Percentiles rank a stretch among this genome's conserved stretches.
Evolutionary conservation across 2,797 vertebrate genomes (phyloP).

Genomic region (Hypotaenidia okinawae): DNA sequence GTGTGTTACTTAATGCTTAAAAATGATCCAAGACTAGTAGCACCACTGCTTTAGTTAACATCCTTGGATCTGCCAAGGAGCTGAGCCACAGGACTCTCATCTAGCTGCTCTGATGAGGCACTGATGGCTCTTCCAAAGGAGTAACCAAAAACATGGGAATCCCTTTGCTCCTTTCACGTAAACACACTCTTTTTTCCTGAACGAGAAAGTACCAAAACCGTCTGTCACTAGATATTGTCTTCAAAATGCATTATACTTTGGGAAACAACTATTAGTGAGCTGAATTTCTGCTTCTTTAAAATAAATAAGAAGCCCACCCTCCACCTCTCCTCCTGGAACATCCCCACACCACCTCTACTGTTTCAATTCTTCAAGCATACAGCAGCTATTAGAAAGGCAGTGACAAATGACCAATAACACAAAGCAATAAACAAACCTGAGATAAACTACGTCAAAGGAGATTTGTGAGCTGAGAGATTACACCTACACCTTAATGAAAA

Average conservation of each 20-base stretch:
- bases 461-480: background rate
- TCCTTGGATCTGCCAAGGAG: background rate
- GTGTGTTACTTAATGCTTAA: background rate
- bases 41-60: background rate
- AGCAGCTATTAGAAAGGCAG: conserved; percentile 41
- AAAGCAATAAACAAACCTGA: conserved; percentile 41
- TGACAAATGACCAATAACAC: conserved; percentile 38
- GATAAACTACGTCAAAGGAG: conserved; percentile 9
- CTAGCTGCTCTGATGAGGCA: background rate
- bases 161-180: background rate
- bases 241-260: background rate
- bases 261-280: background rate
- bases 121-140: background rate
- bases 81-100: background rate
- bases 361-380: background rate
- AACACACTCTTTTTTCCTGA: background rate
- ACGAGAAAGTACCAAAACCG: background rate
- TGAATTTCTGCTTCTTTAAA: background rate
- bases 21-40: background rate
- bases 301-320: background rate
- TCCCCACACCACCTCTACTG: no score
- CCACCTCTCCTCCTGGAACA: background rate
- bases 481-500: conserved; percentile 43
- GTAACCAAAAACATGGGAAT: no score
- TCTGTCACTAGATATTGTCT: background rate